Conservation (phyloP, 37 sponge, comb jelly and placozoan genomes). For the Bolinopsis microptera region DNA sequence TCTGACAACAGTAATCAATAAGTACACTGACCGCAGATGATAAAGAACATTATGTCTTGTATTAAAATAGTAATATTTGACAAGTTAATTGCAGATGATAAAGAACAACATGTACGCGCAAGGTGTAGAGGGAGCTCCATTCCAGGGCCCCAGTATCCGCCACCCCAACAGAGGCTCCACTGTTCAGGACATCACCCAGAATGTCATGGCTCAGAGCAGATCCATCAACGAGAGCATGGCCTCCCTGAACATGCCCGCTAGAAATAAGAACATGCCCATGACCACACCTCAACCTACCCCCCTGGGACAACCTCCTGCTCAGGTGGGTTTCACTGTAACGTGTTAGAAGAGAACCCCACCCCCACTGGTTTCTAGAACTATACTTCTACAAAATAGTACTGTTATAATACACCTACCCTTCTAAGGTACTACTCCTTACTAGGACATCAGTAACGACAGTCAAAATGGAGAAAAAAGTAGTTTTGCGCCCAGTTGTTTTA, state of each 20-base stretch:
- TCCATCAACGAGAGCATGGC: constrained; percentile 65
- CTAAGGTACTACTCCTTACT: too few species aligned
- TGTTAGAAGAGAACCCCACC: too few species aligned
- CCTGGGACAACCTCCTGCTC: neutral
- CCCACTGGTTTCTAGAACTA: too few species aligned
- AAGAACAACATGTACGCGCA: neutral
- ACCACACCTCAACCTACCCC: constrained; percentile 61
- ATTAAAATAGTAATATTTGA: too few species aligned
- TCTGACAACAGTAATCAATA: too few species aligned
- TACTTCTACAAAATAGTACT: too few species aligned
- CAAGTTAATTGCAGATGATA: constrained; percentile 45
- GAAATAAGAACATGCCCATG: constrained; percentile 56
- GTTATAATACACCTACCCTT: too few species aligned
- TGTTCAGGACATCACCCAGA: constrained; percentile 60
- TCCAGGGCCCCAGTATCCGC: neutral
- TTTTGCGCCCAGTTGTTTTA: neutral
- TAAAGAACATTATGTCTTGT: too few species aligned
- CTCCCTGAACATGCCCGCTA: constrained; percentile 23
- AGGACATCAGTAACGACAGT: neutral
- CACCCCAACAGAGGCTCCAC: neutral
- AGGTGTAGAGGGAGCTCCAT: constrained; percentile 2
- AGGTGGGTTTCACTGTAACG: too few species aligned
- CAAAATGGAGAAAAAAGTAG: neutral
- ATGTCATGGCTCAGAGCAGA: constrained; percentile 60
- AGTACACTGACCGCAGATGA: too few species aligned